Evolutionary conservation across 2,113 vertebrate species (phyloP), one percentile per base, ranked within the genome.

Genomic region (Pterophyllum scalare): DNA sequence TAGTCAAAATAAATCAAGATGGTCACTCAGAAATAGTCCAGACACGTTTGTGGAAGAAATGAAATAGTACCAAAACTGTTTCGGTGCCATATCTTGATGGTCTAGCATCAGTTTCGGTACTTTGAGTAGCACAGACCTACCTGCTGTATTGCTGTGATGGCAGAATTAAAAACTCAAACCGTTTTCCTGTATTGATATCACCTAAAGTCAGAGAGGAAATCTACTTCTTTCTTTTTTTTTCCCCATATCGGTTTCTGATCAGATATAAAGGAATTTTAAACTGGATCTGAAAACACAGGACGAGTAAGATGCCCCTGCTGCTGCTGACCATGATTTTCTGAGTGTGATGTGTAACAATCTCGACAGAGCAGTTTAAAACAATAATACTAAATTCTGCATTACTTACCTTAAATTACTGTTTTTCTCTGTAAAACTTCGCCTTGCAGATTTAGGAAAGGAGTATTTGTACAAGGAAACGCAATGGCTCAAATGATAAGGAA

Each of bases 401-500:
- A 24, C 87, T 90, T 79, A 94, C 92, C 87, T 93, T 87, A 22
- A 58, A 78, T 4, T 59, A 6, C 7, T 43, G 8, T 17, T 14
- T 26, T 22, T 20, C 57, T 20, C 43, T 62, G 12, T 46, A n/a
- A 61, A 17, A 11, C 2, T 49, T n/a, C 20, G 3, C 12, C 7
- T 22, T 14, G 5, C 2, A 57, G 6, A 49, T 28, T 38, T 20
- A 43, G 12, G 6, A 79, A 79, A 89, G 5, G 6, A 19, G 12
- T 3, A 15, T 75, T 43, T 49, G 17, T 5, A 58, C 6, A 14
- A 86, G 33, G 77, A 78, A 88, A 87, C 65, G 38, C 81, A 17
- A 61, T 59, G 7, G 64, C 2, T 58, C 24, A 70, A 72, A 82
- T 12, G 80, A 90, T 70, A 28, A 88, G 92, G 90, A 94, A 95